phyloP scores from a whole-genome alignment of 2,113 vertebrate genomes.

The Oryzias curvinotus region DNA sequence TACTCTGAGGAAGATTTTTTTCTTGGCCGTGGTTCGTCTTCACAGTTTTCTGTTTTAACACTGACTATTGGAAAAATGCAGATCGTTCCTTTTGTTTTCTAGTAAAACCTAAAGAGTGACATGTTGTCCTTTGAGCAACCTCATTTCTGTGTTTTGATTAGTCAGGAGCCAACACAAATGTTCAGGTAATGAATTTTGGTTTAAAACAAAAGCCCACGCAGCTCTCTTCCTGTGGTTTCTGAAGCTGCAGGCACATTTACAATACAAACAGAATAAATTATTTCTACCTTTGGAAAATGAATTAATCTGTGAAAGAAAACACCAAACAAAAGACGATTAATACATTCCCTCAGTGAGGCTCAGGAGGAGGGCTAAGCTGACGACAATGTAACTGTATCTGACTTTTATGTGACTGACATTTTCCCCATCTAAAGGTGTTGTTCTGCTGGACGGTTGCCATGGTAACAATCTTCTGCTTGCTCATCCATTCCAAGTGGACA shows the following conservation, averaged over 20 bases:
- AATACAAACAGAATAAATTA: conserved; percentile 5
- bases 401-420: conserved; percentile 8
- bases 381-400: not conserved
- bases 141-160: not conserved
- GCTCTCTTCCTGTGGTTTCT: not conserved
- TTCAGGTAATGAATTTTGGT: not conserved
- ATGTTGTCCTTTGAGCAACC: not conserved
- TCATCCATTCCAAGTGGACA: not conserved
- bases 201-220: not conserved
- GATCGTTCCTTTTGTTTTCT: not conserved
- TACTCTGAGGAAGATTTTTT: conserved; percentile 11
- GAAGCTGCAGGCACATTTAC: not conserved
- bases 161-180: not conserved
- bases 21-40: not conserved
- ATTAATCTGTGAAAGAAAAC: not conserved
- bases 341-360: not conserved
- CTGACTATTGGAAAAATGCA: not conserved
- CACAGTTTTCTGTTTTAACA: not conserved
- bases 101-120: not conserved
- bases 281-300: not conserved
- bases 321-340: not conserved
- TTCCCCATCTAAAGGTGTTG: not conserved
- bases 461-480: conserved; percentile 6
- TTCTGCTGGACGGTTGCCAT: conserved; percentile 4
- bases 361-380: not conserved